These are phyloP conservation scores for Erethizon dorsatum DNA, from an alignment of 2,797 vertebrate species.

Conservation along the genomic window DNA sequence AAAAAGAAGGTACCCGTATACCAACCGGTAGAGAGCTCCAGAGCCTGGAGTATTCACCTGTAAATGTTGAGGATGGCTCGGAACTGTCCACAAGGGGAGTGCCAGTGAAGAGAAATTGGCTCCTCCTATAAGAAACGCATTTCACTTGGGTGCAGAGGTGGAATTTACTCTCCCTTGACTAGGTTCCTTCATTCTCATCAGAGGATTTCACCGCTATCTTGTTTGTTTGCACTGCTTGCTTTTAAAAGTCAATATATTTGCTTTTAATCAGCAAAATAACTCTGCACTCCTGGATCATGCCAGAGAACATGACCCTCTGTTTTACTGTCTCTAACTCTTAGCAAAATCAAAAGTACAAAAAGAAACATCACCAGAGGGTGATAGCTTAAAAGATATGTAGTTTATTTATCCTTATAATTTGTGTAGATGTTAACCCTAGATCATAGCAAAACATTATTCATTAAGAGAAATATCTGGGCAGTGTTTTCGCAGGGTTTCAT, in stretches of 20 bases:
- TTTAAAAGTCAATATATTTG: constrained; percentile 45
- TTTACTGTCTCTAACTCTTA: not conserved
- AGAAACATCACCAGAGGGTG: not conserved
- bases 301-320: not conserved
- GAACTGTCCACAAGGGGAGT: not conserved
- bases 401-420: constrained; percentile 52
- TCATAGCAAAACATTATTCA: constrained; percentile 31
- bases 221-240: not conserved
- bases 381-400: not conserved
- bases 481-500: not conserved
- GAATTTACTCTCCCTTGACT: not conserved
- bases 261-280: constrained; percentile 52
- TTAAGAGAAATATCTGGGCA: constrained; percentile 28
- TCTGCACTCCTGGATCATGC: not conserved
- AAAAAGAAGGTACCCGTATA: not conserved
- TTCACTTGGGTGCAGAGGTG: not conserved
- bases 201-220: not conserved
- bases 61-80: not conserved
- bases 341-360: constrained; percentile 43
- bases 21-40: not conserved
- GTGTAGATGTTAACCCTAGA: constrained; percentile 48
- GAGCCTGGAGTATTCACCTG: not conserved
- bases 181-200: not conserved
- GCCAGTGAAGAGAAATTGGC: not conserved
- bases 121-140: not conserved